A percentile compares a stretch with the other conserved stretches of the same genome.
phyloP scores from a whole-genome alignment of 2,797 vertebrate genomes.

The Gymnodraco acuticeps region DNA sequence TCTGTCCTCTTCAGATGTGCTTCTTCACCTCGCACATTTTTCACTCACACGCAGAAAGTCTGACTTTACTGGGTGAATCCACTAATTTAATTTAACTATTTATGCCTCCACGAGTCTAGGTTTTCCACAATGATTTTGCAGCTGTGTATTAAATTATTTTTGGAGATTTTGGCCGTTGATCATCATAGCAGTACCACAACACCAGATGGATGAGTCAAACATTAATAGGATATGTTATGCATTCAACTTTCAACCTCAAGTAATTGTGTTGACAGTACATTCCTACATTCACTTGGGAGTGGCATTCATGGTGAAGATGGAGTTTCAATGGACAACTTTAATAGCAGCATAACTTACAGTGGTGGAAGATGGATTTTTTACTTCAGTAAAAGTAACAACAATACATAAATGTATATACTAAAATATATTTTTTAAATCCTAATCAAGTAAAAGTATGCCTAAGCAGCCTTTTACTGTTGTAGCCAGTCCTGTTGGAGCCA shows the following conservation, averaged over 20 bases:
- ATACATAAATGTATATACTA: no score
- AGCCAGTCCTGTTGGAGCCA: background rate
- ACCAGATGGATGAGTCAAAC: background rate
- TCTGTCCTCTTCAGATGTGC: slow-evolving; percentile 49
- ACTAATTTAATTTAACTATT: slow-evolving; percentile 23
- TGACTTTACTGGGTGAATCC: slow-evolving; percentile 32
- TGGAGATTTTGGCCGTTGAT: background rate
- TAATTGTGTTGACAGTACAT: background rate
- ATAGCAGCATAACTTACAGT: background rate
- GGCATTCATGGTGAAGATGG: background rate
- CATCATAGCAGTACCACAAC: background rate
- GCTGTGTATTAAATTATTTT: background rate
- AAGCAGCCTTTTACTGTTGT: background rate
- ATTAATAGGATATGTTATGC: background rate
- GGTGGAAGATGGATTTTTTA: no score
- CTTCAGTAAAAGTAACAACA: no score
- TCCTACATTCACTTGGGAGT: background rate
- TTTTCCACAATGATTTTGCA: background rate
- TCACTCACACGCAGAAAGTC: slow-evolving; percentile 19
- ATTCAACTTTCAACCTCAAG: background rate
- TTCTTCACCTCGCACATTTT: slow-evolving; percentile 51
- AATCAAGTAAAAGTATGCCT: no score
- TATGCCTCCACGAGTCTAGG: slow-evolving; percentile 1
- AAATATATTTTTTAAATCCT: background rate
- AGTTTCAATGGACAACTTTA: background rate